These are phyloP conservation scores for Lottia scabra DNA, from an alignment of 2,888 invertebrate genomes.

Conservation along the genomic window DNA sequence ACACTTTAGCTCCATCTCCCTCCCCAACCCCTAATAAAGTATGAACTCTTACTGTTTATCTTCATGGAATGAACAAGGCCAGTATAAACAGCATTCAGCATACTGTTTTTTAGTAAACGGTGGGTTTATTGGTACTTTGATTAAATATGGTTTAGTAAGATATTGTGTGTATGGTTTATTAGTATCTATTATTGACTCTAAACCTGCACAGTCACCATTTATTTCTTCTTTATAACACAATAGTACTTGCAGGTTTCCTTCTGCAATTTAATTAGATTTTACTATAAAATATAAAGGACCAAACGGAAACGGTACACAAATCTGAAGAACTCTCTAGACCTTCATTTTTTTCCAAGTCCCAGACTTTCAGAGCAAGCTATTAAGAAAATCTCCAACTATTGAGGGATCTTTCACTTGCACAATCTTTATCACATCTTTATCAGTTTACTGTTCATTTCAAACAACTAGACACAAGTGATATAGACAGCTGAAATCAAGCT, in stretches of 20 bases:
- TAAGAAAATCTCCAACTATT: too few relatives aligned
- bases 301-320: too few relatives aligned
- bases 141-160: conserved; percentile 45
- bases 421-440: too few relatives aligned
- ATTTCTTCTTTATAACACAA: conserved; percentile 15
- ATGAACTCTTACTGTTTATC: conserved; percentile 54
- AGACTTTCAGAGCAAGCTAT: too few relatives aligned
- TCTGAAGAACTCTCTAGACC: too few relatives aligned
- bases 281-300: too few relatives aligned
- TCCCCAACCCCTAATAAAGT: too few relatives aligned
- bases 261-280: conserved; percentile 7
- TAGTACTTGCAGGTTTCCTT: conserved; percentile 16
- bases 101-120: conserved; percentile 63
- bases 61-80: conserved; percentile 68
- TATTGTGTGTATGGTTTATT: conserved; percentile 1
- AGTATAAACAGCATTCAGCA: conserved; percentile 49
- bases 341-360: too few relatives aligned
- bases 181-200: not conserved
- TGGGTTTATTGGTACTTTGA: conserved; percentile 48
- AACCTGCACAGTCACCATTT: not conserved
- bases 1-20: too few relatives aligned
- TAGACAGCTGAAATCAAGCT: not conserved
- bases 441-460: too few relatives aligned
- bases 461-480: too few relatives aligned
- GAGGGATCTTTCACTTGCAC: too few relatives aligned